Evolutionary conservation across 1,140 invertebrate species (phyloP).

Genomic region (Reticulitermes speratus): DNA sequence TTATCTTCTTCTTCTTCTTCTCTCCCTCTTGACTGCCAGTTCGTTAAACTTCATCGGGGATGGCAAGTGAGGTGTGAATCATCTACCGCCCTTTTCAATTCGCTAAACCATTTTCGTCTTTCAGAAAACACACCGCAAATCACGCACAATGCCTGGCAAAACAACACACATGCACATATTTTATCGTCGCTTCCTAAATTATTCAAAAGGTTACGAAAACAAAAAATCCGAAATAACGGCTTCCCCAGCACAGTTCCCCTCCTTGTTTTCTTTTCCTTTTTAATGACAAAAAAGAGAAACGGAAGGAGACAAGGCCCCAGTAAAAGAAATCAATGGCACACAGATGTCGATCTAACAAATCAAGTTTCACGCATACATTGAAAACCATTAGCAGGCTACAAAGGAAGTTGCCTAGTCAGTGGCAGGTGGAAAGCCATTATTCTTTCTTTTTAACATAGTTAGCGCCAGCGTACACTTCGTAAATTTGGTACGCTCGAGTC

Average conservation of each 20-base stretch:
- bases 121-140: not conserved
- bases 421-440: not conserved
- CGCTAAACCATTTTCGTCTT: not conserved
- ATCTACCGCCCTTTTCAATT: not conserved
- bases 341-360: not conserved
- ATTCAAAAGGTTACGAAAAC: not conserved
- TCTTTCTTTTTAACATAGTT: not conserved
- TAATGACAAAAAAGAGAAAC: too few relatives aligned
- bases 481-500: not conserved
- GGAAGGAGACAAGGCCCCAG: not conserved
- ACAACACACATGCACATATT: not conserved
- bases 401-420: not conserved
- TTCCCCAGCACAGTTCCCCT: not conserved
- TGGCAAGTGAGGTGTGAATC: conserved; percentile 13
- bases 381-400: not conserved
- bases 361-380: not conserved
- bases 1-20: not conserved
- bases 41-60: not conserved
- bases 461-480: not conserved
- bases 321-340: not conserved
- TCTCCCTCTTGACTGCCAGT: not conserved
- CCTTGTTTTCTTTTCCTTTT: too few relatives aligned
- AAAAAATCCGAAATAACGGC: not conserved
- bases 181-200: not conserved
- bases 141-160: not conserved